These are phyloP conservation scores for Selene dorsalis DNA, from an alignment of 2,797 vertebrate genomes.

Conservation along the genomic window DNA sequence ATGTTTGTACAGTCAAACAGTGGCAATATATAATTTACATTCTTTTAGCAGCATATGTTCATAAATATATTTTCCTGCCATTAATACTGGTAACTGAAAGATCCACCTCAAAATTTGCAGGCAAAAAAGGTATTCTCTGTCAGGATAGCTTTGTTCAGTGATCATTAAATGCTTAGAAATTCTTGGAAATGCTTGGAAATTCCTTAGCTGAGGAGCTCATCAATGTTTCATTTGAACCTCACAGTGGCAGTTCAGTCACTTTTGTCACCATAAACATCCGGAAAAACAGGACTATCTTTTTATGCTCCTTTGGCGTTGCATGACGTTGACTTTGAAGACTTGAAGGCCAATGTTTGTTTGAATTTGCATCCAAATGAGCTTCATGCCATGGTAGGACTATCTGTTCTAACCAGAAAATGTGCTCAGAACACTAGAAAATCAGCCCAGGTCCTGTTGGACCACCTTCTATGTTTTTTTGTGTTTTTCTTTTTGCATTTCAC, in stretches of 20 bases:
- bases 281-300: conserved; percentile 44
- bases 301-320: conserved; percentile 32
- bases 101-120: conserved; percentile 10
- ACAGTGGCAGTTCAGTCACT: conserved; percentile 16
- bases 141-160: conserved; percentile 16
- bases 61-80: conserved; percentile 5
- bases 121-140: conserved; percentile 7
- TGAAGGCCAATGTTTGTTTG: conserved; percentile 49
- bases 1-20: conserved; percentile 14
- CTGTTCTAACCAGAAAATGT: conserved; percentile 33
- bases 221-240: conserved; percentile 28
- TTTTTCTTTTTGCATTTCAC: conserved; percentile 6
- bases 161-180: conserved; percentile 38
- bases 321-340: conserved; percentile 52
- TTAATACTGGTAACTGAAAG: neutral
- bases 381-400: conserved; percentile 33
- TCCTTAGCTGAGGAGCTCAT: neutral
- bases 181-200: conserved; percentile 26
- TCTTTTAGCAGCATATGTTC: conserved; percentile 4
- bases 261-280: conserved; percentile 26
- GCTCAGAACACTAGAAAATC: conserved; percentile 28
- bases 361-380: conserved; percentile 62
- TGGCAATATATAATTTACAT: neutral
- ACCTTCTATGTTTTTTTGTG: conserved; percentile 13
- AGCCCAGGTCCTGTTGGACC: conserved; percentile 18